These are phyloP conservation scores for Caenorhabditis wallacei DNA, from an alignment of 2,888 invertebrate species.

Conservation along the genomic window DNA sequence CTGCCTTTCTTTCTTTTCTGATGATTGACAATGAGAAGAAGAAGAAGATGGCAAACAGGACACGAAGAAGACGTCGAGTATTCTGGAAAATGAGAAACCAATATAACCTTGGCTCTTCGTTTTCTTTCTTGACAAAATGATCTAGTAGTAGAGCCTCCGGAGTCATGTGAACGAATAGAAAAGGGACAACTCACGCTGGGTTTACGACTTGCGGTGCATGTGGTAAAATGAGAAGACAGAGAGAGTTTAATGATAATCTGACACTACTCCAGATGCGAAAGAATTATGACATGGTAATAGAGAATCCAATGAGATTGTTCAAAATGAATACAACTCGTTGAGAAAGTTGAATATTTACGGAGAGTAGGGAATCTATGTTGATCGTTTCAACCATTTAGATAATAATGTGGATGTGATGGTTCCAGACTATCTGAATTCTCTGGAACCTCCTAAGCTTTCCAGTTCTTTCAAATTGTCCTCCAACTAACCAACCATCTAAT, in stretches of 20 bases:
- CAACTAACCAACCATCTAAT: not conserved
- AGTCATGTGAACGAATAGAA: constrained; percentile 17
- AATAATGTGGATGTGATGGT: no score
- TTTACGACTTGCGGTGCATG: constrained; percentile 57
- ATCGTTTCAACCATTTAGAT: no score
- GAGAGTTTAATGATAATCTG: constrained; percentile 58
- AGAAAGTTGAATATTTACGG: no score
- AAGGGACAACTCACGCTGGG: constrained; percentile 37
- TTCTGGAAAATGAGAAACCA: constrained; percentile 56
- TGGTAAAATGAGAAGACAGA: constrained; percentile 49
- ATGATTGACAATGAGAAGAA: constrained; percentile 60
- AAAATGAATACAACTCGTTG: constrained; percentile 1
- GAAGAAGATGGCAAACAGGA: constrained; percentile 50
- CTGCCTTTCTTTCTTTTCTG: constrained; percentile 43
- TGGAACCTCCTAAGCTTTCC: no score
- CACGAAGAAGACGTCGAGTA: constrained; percentile 52
- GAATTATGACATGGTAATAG: constrained; percentile 53
- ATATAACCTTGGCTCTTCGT: constrained; percentile 40
- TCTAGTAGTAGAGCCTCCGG: constrained; percentile 30
- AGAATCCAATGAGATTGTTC: not conserved
- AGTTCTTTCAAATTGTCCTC: no score
- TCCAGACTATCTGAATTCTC: no score
- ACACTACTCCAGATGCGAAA: constrained; percentile 59
- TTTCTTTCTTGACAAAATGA: constrained; percentile 45
- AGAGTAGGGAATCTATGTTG: not conserved